Base-by-base conservation (phyloP, 1,140 invertebrate genomes). In the Zaprionus kolodkinae region DNA sequence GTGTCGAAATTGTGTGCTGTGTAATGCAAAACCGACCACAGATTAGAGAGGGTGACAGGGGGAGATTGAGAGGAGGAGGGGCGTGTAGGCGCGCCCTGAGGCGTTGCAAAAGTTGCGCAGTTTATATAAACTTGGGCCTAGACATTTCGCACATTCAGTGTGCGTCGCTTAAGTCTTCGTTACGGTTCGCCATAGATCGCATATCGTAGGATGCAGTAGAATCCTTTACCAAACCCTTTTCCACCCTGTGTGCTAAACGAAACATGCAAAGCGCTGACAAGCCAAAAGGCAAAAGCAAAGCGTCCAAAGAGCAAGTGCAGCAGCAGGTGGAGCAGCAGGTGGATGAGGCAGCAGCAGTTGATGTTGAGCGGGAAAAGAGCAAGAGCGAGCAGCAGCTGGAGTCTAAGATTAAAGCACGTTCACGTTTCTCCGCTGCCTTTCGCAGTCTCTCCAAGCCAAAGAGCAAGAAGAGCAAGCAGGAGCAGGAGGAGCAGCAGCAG, bases 341-440 rank as follows among this genome's bases (percentile, higher is more conserved):
- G 27, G 3, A 30, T 30, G 60, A 27, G 61, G 57, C 43, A 55
- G 15, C n/a, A 21, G 36, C 57, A 38, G 56, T 13, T 43, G 54
- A n/a, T 21, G 10, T 65, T 21, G 50, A 76, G 62, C 17, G 38
- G 61, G 54, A 45, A 59, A 54, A 45, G 63, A 72, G 43, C 63
- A 65, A 25, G 61, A 76, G 21, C 36, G 57, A 69, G 11, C 35
- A 65, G 36, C 43, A 54, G 7, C 25, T 55, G 1, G 35, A 57
- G 27, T 15, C 71, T 0, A 87, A 88, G 57, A 52, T 80, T n/a
- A 92, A 91, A 38, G 56, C 81, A 62, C 89, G 91, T 59, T 92
- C 91, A 27, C 79, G 91, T 36, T 92, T 92, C 59, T 86, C 91
- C 6, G 67, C 91, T n/a, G 91, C 91, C 43, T 72, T 92, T 40